Evolutionary conservation across 2,888 invertebrate genomes (phyloP).

Genomic region (Crossocerus cetratus): DNA sequence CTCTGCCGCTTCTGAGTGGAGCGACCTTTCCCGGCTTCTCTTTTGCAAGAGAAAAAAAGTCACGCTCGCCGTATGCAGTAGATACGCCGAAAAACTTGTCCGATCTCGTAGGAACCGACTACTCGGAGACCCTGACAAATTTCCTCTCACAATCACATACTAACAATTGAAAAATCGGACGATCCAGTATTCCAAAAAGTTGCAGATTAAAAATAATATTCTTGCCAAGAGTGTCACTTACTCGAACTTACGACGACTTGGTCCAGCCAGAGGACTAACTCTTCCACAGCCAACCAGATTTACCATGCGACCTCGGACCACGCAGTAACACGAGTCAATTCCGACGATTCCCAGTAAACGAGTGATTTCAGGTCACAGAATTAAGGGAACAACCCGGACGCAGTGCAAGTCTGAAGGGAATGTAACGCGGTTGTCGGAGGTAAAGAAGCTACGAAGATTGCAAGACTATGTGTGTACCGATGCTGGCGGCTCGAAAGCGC

Average conservation of each 20-base stretch:
- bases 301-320: background rate
- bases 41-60: too few species aligned
- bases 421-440: background rate
- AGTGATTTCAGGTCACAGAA: background rate
- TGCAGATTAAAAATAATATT: background rate
- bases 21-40: too few species aligned
- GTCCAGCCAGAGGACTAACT: slow-evolving; percentile 24
- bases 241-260: slow-evolving; percentile 22
- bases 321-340: too few species aligned
- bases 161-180: too few species aligned
- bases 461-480: slow-evolving; percentile 34
- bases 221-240: slow-evolving; percentile 19
- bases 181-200: too few species aligned
- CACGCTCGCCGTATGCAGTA: too few species aligned
- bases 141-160: too few species aligned
- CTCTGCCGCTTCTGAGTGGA: too few species aligned
- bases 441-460: slow-evolving; percentile 6
- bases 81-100: too few species aligned
- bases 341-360: too few species aligned
- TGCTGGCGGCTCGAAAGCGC: slow-evolving; percentile 74
- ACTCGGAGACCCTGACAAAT: too few species aligned
- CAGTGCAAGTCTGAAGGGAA: background rate
- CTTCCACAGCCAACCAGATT: slow-evolving; percentile 4
- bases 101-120: too few species aligned
- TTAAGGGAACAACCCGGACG: background rate